Base-by-base conservation (phyloP, 2,888 invertebrate species). In the Griposia aprilina region DNA sequence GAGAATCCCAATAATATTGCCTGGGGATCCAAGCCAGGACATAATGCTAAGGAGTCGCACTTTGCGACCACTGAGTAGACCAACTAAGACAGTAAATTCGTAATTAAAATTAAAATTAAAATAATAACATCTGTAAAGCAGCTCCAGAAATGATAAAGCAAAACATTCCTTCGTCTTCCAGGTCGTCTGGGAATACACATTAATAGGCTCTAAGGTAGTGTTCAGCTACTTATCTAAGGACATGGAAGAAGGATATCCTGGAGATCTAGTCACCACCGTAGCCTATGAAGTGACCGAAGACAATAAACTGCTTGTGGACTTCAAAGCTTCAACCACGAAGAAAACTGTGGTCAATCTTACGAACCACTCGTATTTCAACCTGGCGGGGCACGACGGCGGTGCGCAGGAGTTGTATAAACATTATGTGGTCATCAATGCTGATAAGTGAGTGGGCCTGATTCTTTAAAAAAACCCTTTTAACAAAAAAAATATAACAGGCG, bases 311-410 rank as follows among this genome's bases (percentile, higher is more conserved):
- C 93, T 97, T 59, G 97, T 99, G 17, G 97, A 97, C 79, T 98
- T 98, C 95, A 97, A 97, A 80, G 98, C 98, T 0, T 97, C 97
- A 0, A 97, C 98, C 5, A 98, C 97, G 0, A 98, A 98, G 93
- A 97, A 98, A 62, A 99, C 99, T 0, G 98, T 98, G 13, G 97
- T 99, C 66, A 99, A 99, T 93, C 94, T 99, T 84, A 99, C 99
- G 17, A 99, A 99, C 94, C 99, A 99, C 93, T 98, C 98, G 20
- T 99, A 99, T 93, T 99, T 99, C 94, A 99, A 99, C 94, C 95
- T 99, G 81, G 98, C 98, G 55, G 99, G 99, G 0, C 98, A 99
- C 95, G 97, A 96, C 8, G 93, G 97, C 5, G 98, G 98, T 0
- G 97, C 97, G 0, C 93, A 95, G 7, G 98, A 97, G 87, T 86